Evolutionary conservation across 2,113 vertebrate genomes (phyloP), one percentile per base, ranked within the genome.

Genomic region (Acanthochromis polyacanthus): DNA sequence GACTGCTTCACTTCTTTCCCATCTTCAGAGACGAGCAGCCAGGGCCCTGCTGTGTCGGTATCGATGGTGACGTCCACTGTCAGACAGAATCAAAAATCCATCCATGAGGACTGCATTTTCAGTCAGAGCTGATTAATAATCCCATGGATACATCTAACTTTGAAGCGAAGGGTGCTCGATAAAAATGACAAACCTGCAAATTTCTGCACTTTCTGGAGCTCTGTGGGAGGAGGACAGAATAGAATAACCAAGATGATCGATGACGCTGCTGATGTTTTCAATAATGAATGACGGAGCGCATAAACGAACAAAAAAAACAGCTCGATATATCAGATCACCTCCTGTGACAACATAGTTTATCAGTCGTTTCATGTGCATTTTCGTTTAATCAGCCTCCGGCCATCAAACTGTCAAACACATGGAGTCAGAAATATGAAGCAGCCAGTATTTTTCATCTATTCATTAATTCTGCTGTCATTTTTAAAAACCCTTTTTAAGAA

Each of bases 271-370:
- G 53, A 75, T 38, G 45, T 72, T 28, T 55, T 62, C 4, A 20
- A 6, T 66, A 20, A 71, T 62, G 51, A 45, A 81, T 62, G 78
- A 20, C 0, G 1, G 20, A 63, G 66, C 1, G 10, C 32, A 56
- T 32, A 57, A 58, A 59, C 57, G 20, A 28, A 55, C 50, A 53
- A 40, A 36, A 25, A 25, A 66, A 62, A 60, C 25, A 50, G 73
- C 36, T 61, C 56, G 0, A 75, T 78, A 55, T 10, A 63, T 78
- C 70, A 83, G 20, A 78, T 67, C 78, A 16, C 77, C 70, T 58
- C 23, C 15, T 30, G 3, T 36, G 56, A 66, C 56, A 70, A 3
- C 56, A 32, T 6, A 43, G 25, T 76, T 69, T 22, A 71, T 79
- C 66, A 78, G 28, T 28, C 15, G 40, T 32, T 43, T 63, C 23